Evolutionary conservation across 2,888 invertebrate genomes (phyloP).

Genomic region (Lasioglossum lativentre): DNA sequence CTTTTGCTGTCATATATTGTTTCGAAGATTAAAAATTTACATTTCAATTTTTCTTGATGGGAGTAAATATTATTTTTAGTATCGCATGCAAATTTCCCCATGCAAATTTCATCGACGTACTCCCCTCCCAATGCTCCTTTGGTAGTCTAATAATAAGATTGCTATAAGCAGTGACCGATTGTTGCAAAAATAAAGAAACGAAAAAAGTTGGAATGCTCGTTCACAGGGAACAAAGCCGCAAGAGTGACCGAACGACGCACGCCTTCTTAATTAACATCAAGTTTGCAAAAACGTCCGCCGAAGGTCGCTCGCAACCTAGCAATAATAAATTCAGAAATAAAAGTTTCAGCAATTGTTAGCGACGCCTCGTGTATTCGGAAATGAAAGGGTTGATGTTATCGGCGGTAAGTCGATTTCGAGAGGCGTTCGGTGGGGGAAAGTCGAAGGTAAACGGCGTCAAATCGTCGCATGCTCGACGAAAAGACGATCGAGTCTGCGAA

Average conservation of each 20-base stretch:
- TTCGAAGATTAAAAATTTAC: too few species aligned
- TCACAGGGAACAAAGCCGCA: neutral
- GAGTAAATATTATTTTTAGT: too few species aligned
- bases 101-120: too few species aligned
- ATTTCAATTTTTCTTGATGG: too few species aligned
- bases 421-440: neutral
- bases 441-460: conserved; percentile 28
- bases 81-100: too few species aligned
- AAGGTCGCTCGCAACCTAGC: neutral
- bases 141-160: neutral
- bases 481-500: conserved; percentile 30
- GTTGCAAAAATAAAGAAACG: neutral
- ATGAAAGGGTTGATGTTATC: neutral
- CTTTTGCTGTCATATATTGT: too few species aligned
- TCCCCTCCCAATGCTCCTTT: neutral
- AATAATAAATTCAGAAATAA: neutral
- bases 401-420: neutral
- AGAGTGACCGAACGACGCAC: neutral
- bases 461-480: conserved; percentile 60
- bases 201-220: neutral
- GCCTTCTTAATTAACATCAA: neutral
- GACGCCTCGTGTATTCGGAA: neutral
- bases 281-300: neutral
- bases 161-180: neutral
- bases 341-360: neutral